A percentile compares a stretch with the other conserved stretches of the same genome.
Conservation (phyloP, 2,888 invertebrate species). For the Chaitophorus viminalis region DNA sequence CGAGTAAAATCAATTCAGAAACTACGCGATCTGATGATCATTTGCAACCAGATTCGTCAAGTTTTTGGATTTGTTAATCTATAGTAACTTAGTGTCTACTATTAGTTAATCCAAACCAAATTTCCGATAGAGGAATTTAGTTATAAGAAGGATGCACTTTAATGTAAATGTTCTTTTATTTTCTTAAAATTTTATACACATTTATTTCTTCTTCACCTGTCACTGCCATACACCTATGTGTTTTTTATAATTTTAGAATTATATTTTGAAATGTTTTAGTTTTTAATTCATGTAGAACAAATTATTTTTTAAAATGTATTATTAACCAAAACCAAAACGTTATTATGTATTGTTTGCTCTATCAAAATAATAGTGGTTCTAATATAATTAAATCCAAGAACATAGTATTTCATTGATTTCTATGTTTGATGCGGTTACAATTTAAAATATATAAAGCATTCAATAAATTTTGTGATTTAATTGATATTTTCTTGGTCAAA, state of each 20-base stretch:
- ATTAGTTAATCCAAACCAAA: not conserved
- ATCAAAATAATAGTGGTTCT: no score
- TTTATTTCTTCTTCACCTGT: not conserved
- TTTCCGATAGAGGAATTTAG: not conserved
- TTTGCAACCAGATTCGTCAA: constrained; percentile 8
- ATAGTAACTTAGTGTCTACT: not conserved
- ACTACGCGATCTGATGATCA: not conserved
- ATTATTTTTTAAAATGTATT: not conserved
- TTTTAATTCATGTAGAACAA: not conserved
- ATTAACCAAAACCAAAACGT: no score
- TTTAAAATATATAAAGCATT: not conserved
- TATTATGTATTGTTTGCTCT: no score
- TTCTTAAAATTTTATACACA: not conserved
- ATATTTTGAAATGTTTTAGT: not conserved
- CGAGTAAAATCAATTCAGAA: constrained; percentile 21
- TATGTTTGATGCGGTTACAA: no score
- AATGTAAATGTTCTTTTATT: not conserved
- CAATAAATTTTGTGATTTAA: not conserved
- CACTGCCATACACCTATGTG: not conserved
- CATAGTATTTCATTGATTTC: no score
- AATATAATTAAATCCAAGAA: no score
- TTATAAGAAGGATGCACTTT: not conserved
- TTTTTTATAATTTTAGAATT: not conserved
- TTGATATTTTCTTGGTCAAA: not conserved
- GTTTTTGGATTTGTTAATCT: not conserved